These are phyloP conservation scores for Pelochelys cantorii DNA, from an alignment of 2,797 vertebrate species.

Conservation along the genomic window DNA sequence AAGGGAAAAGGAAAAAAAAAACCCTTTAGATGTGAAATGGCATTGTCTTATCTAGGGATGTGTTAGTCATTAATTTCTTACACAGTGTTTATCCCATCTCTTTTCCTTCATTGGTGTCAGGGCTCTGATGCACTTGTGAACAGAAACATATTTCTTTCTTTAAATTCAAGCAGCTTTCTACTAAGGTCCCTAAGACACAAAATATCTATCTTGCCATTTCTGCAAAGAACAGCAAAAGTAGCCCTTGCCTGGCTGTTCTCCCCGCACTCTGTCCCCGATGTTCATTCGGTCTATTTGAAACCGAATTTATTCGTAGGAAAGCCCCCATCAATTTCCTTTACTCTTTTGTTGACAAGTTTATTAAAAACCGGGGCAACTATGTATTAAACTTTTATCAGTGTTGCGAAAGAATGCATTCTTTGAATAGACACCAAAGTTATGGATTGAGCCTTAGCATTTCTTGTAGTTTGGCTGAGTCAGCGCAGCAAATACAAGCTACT, in stretches of 20 bases:
- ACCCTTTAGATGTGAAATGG: background rate
- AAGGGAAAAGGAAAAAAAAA: too few species aligned
- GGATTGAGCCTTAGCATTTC: conserved; percentile 60
- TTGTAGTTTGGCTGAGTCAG: conserved; percentile 68
- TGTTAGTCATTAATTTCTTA: accelerated
- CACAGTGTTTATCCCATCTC: accelerated
- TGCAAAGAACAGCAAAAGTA: conserved; percentile 72
- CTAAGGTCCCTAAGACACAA: conserved; percentile 9
- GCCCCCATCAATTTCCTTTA: conserved; percentile 82
- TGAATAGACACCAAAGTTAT: conserved; percentile 72
- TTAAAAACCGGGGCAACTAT: conserved; percentile 81
- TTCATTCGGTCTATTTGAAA: conserved; percentile 74
- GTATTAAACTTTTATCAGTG: conserved; percentile 83
- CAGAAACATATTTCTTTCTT: background rate
- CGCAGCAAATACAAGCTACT: conserved; percentile 37
- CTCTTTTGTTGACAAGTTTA: conserved; percentile 87
- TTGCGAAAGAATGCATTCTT: conserved; percentile 72
- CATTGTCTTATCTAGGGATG: background rate
- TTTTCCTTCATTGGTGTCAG: accelerated
- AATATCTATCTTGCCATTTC: conserved; percentile 73
- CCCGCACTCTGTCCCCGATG: conserved; percentile 10
- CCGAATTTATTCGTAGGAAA: conserved; percentile 78
- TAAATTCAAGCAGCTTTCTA: conserved; percentile 12
- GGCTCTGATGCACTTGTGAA: background rate
- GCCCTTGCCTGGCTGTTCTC: background rate